phyloP scores from a whole-genome alignment of 2,888 invertebrate genomes.

The Charanyca ferruginea region DNA sequence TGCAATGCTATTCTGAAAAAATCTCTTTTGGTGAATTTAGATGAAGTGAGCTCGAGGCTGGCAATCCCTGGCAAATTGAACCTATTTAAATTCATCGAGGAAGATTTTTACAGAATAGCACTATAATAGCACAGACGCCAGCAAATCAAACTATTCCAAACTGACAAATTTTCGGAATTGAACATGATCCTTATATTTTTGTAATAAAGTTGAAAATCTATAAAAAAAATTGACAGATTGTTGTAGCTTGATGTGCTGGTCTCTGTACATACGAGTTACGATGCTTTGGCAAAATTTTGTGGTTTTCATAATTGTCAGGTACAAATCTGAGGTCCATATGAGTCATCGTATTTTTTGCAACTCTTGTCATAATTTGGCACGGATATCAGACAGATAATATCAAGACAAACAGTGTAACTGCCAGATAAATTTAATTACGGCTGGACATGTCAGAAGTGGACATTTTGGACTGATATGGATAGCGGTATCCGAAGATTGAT shows the following conservation, averaged over 20 bases:
- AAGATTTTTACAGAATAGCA: too few relatives aligned
- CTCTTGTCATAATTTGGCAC: slow-evolving; percentile 44
- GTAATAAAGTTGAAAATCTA: too few relatives aligned
- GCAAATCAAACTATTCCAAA: too few relatives aligned
- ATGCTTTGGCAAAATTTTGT: slow-evolving; percentile 12
- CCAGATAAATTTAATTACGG: slow-evolving; percentile 35
- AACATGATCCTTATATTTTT: too few relatives aligned
- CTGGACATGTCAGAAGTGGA: slow-evolving; percentile 26
- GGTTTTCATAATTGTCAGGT: slow-evolving; percentile 24
- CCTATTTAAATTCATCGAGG: too few relatives aligned
- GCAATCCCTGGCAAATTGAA: background rate
- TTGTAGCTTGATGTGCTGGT: too few relatives aligned
- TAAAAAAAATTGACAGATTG: too few relatives aligned
- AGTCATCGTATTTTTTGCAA: slow-evolving; percentile 4
- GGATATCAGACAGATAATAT: slow-evolving; percentile 42
- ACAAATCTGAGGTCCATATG: slow-evolving; percentile 10
- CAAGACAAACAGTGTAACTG: slow-evolving; percentile 25
- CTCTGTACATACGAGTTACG: too few relatives aligned
- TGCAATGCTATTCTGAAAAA: background rate
- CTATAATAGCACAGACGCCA: too few relatives aligned
- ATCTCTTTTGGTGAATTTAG: background rate
- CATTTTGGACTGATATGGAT: slow-evolving; percentile 32
- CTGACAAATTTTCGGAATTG: too few relatives aligned
- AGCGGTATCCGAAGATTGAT: slow-evolving; percentile 19
- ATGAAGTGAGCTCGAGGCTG: background rate